Evolutionary conservation across 2,113 vertebrate genomes (phyloP).

Genomic region (Percopsis transmontana): DNA sequence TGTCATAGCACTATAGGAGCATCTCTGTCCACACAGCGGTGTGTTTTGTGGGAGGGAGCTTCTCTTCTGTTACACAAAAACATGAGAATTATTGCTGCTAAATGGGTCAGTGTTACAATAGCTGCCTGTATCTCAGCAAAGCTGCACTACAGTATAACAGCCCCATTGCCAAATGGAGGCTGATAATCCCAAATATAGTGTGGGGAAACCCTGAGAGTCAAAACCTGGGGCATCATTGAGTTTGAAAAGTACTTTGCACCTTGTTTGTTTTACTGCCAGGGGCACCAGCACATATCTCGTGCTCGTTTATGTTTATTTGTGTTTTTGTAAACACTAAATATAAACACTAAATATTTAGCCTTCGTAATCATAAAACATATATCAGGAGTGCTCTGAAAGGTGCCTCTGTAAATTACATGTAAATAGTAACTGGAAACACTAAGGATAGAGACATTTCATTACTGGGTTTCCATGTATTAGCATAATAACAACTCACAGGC

Average conservation of each 20-base stretch:
- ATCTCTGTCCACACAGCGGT: no score
- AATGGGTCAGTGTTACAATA: constrained; percentile 67
- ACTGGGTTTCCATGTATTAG: background rate
- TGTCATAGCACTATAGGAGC: no score
- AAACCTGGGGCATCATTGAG: constrained; percentile 1
- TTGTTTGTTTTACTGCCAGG: background rate
- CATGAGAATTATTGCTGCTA: constrained; percentile 49
- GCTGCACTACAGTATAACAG: constrained; percentile 14
- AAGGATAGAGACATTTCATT: no score
- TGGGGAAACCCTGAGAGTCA: constrained; percentile 11
- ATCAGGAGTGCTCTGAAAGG: no score
- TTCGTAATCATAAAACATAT: no score
- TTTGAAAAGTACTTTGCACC: constrained; percentile 1
- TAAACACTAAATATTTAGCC: no score
- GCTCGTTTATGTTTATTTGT: no score
- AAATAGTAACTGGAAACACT: no score
- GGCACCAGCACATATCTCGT: background rate
- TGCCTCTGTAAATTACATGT: no score
- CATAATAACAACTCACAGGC: background rate
- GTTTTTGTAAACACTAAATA: no score
- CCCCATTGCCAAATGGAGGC: constrained; percentile 10
- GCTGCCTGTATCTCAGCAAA: constrained; percentile 25
- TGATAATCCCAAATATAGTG: constrained; percentile 31
- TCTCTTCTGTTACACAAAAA: constrained; percentile 38
- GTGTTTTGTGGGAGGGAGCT: background rate